phyloP scores from a whole-genome alignment of 2,797 vertebrate species.

The Sebastes taczanowskii region DNA sequence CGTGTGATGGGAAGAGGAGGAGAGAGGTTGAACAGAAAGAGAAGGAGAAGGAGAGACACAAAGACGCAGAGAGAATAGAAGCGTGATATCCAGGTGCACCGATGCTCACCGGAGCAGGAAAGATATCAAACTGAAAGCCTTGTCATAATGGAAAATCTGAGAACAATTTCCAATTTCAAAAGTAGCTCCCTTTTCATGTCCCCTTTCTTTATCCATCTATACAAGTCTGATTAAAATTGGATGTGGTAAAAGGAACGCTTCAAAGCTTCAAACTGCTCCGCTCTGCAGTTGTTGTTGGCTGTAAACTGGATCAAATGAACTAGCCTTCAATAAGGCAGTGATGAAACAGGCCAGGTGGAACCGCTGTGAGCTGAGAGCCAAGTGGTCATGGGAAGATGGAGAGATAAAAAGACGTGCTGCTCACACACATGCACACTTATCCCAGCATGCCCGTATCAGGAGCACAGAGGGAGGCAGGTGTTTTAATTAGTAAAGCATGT shows the following conservation, averaged over 20 bases:
- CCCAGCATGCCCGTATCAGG: constrained; percentile 14
- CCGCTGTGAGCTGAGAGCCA: background rate
- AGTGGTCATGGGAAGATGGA: background rate
- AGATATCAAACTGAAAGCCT: constrained; percentile 19
- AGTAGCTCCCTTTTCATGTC: constrained; percentile 45
- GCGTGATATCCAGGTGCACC: constrained; percentile 22
- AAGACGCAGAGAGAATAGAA: background rate
- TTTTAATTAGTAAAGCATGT: constrained; percentile 61
- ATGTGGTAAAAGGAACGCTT: constrained; percentile 38
- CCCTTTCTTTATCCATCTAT: constrained; percentile 28
- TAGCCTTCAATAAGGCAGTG: constrained; percentile 15
- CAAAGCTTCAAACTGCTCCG: constrained; percentile 44
- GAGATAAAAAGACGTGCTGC: background rate
- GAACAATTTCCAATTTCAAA: constrained; percentile 49
- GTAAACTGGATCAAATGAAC: constrained; percentile 60
- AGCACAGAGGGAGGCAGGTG: constrained; percentile 35
- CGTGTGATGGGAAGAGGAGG: background rate
- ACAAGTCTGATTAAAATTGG: constrained; percentile 53
- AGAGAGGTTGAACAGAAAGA: background rate
- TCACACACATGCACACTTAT: background rate
- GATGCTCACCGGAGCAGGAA: constrained; percentile 19
- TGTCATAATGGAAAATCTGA: constrained; percentile 58
- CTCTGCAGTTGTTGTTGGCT: constrained; percentile 5
- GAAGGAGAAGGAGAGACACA: background rate
- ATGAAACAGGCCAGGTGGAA: constrained; percentile 61